Conservation (phyloP, 2,113 vertebrate species). For the Poeciliopsis prolifica region DNA sequence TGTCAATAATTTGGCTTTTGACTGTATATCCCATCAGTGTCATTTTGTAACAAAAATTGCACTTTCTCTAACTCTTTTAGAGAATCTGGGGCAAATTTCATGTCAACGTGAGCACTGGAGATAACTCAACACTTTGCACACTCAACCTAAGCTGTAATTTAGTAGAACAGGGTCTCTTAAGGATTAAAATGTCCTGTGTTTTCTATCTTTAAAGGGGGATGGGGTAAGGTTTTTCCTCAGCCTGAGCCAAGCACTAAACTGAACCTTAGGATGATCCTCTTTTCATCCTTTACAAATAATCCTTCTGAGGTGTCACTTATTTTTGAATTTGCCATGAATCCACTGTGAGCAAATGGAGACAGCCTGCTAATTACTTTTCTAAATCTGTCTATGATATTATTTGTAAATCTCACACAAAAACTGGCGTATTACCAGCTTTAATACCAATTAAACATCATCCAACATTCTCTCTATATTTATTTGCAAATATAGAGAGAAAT, state of each 20-base stretch:
- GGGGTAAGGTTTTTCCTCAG: background rate
- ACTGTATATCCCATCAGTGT: background rate
- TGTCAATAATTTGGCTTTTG: background rate
- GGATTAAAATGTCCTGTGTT: background rate
- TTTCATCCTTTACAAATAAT: background rate
- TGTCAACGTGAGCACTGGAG: background rate
- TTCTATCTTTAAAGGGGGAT: background rate
- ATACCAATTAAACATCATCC: constrained; percentile 2
- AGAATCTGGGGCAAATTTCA: background rate
- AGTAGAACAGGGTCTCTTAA: background rate
- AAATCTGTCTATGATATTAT: background rate
- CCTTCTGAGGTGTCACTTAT: background rate
- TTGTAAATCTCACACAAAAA: background rate
- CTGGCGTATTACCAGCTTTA: background rate
- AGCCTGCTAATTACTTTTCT: background rate
- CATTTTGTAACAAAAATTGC: background rate
- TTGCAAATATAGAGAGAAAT: background rate
- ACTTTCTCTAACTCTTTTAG: background rate
- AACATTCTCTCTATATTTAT: background rate
- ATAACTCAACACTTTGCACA: background rate
- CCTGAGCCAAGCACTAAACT: background rate
- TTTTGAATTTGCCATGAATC: background rate
- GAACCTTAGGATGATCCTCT: background rate
- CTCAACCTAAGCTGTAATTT: background rate
- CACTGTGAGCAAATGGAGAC: background rate